A percentile compares a stretch with the other conserved stretches of the same genome.
Evolutionary conservation across 2,113 vertebrate genomes (phyloP).

Genomic region (Pipra filicauda): DNA sequence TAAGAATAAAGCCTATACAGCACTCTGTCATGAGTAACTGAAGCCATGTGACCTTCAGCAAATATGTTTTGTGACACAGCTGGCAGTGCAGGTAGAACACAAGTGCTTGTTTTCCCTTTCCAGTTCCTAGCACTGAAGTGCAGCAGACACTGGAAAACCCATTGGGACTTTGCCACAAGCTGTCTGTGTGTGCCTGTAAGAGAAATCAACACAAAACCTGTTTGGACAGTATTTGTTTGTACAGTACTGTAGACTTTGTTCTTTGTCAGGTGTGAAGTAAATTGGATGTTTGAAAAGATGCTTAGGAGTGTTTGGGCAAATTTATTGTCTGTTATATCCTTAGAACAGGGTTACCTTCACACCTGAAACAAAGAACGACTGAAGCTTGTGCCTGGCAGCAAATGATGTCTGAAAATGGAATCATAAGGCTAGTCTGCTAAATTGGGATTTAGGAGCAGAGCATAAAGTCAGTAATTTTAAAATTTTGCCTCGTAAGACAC

Average conservation of each 20-base stretch:
- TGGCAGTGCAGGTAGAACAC: neutral
- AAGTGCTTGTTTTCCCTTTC: neutral
- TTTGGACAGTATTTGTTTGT: neutral
- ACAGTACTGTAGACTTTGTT: neutral
- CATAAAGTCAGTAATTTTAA: neutral
- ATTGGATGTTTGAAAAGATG: neutral
- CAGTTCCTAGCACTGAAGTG: neutral
- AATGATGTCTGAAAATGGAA: neutral
- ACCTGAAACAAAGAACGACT: neutral
- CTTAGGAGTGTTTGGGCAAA: neutral
- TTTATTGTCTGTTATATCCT: neutral
- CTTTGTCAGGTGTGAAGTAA: neutral
- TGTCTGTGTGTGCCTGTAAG: neutral
- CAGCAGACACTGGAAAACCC: neutral
- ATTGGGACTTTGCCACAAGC: neutral
- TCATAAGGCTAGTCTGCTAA: neutral
- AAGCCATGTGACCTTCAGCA: neutral
- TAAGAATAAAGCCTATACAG: neutral
- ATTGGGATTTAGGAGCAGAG: neutral
- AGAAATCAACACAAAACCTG: neutral
- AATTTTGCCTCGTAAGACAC: neutral
- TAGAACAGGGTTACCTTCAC: neutral
- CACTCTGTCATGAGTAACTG: neutral
- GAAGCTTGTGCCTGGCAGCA: neutral
- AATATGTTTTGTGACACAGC: neutral